Percentiles rank a stretch among this genome's conserved stretches.
Evolutionary conservation across 1,140 invertebrate species (phyloP).

Genomic region (Lanistes nyassanus): DNA sequence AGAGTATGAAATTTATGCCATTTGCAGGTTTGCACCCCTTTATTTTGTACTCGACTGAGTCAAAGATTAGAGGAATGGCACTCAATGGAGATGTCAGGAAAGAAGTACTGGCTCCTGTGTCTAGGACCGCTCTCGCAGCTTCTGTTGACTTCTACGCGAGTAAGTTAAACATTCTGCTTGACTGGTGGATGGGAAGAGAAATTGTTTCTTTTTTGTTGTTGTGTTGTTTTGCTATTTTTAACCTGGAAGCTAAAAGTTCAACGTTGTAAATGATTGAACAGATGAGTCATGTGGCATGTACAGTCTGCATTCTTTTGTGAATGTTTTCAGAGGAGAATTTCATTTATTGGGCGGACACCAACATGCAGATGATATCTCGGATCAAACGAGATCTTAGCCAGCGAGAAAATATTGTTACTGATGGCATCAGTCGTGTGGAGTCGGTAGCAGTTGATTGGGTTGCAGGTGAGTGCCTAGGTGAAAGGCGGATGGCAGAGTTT

Average conservation of each 20-base stretch:
- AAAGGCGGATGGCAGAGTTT: neutral
- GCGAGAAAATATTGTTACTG: conserved; percentile 71
- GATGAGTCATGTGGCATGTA: neutral
- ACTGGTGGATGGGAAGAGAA: too few species aligned
- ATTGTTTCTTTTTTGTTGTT: too few species aligned
- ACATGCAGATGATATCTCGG: conserved; percentile 78
- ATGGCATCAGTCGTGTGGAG: conserved; percentile 71
- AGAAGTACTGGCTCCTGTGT: conserved; percentile 80
- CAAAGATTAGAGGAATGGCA: conserved; percentile 79
- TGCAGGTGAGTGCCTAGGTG: conserved; percentile 66
- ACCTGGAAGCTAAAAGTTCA: too few species aligned
- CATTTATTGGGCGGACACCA: conserved; percentile 85
- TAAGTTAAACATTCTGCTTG: too few species aligned
- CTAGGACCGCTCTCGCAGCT: conserved; percentile 79
- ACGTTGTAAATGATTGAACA: too few species aligned
- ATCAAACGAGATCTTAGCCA: conserved; percentile 82
- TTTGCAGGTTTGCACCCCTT: conserved; percentile 72
- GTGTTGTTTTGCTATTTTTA: too few species aligned
- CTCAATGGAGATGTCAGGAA: conserved; percentile 66
- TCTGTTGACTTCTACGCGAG: conserved; percentile 81
- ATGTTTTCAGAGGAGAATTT: conserved; percentile 66
- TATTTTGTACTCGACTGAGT: conserved; percentile 80
- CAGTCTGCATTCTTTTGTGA: conserved; percentile 1
- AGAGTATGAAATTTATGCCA: conserved; percentile 10
- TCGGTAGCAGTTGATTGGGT: conserved; percentile 76